These are phyloP conservation scores for Lissonota sp. DNA, from an alignment of 2,888 invertebrate genomes.

Conservation along the genomic window DNA sequence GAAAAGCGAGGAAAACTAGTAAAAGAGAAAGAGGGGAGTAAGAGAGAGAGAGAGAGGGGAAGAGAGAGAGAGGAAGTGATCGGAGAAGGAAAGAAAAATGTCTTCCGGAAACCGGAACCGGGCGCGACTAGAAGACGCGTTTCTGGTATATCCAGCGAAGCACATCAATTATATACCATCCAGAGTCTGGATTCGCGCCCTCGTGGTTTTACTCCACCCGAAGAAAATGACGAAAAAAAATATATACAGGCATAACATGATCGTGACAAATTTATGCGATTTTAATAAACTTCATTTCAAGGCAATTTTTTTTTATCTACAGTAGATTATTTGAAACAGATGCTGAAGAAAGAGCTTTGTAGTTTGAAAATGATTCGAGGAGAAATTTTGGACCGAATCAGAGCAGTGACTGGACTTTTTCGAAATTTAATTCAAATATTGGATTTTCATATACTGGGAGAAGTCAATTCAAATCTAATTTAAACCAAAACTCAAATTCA, in stretches of 20 bases:
- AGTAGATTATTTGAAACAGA: not conserved
- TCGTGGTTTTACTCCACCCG: slow-evolving; percentile 16
- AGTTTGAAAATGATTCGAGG: no score
- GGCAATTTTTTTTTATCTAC: not conserved
- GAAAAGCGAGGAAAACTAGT: slow-evolving; percentile 44
- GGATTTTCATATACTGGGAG: no score
- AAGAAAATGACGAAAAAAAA: not conserved
- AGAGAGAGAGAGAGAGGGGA: slow-evolving; percentile 42
- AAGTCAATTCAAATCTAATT: no score
- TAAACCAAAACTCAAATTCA: no score
- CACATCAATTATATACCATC: slow-evolving; percentile 49
- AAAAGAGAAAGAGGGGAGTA: slow-evolving; percentile 52
- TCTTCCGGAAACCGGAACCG: slow-evolving; percentile 80
- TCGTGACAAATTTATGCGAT: not conserved
- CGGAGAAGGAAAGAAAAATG: slow-evolving; percentile 68
- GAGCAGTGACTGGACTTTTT: no score
- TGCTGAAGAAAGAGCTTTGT: not conserved
- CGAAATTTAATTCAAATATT: no score
- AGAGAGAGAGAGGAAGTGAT: slow-evolving; percentile 55
- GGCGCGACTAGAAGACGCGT: slow-evolving; percentile 79
- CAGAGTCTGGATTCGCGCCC: slow-evolving; percentile 43
- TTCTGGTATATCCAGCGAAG: slow-evolving; percentile 51
- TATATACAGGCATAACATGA: not conserved
- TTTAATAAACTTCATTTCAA: not conserved
- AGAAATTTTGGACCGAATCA: no score